Evolutionary conservation across 2,113 vertebrate species (phyloP).

Genomic region (Callospermophilus lateralis): DNA sequence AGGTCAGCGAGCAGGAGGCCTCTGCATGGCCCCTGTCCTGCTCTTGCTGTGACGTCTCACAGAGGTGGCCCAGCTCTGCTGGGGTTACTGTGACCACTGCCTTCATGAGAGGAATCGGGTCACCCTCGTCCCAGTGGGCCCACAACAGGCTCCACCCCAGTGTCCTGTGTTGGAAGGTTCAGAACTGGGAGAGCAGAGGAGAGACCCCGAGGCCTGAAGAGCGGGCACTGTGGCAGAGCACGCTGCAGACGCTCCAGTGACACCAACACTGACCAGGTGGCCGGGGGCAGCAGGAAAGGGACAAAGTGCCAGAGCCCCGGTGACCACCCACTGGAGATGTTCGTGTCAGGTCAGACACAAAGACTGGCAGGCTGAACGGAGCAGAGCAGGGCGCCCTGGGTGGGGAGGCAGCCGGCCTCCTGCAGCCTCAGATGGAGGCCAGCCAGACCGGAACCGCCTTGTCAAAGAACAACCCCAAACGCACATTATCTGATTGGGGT

Average conservation of each 20-base stretch:
- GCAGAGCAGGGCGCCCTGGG: not conserved
- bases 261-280: not conserved
- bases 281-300: not conserved
- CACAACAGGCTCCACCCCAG: too few species aligned
- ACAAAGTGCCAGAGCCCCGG: not conserved
- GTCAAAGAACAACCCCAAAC: not conserved
- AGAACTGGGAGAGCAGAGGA: too few species aligned
- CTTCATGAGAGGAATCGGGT: not conserved
- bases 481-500: not conserved
- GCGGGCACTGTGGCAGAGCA: too few species aligned
- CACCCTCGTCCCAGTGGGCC: not conserved
- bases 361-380: too few species aligned
- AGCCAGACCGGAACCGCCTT: not conserved
- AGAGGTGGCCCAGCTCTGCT: not conserved
- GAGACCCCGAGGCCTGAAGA: too few species aligned
- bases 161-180: too few species aligned
- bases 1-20: too few species aligned
- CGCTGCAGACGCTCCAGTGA: too few species aligned
- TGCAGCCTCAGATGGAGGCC: not conserved
- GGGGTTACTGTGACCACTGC: fast-evolving
- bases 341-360: not conserved
- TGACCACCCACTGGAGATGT: not conserved
- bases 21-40: not conserved
- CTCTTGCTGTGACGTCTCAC: not conserved
- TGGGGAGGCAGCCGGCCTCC: not conserved